Evolutionary conservation across 1,140 invertebrate genomes (phyloP), one percentile per base, ranked within the genome.

Genomic region (Lepidotrigona ventralis): DNA sequence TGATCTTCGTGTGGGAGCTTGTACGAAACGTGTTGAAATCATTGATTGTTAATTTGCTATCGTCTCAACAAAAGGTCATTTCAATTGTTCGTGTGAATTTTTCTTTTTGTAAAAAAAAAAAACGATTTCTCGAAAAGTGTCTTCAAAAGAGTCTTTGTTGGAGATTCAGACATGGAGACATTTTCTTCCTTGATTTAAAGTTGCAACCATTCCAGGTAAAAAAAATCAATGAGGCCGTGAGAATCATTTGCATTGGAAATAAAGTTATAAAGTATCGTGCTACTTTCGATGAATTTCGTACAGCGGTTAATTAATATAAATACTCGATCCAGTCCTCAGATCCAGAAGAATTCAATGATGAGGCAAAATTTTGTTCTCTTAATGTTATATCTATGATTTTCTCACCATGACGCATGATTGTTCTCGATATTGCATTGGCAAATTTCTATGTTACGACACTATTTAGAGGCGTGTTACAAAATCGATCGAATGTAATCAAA

Each of bases 221-320:
- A 33, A 78, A 21, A 33, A 58, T 15, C 21, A 64, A 53, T 19
- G 60, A 39, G 33, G n/a, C 17, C 26, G 23, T 11, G 3, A 29
- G 21, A n/a, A 33, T 75, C 63, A 54, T 79, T 70, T 79, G 46
- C 66, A 79, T 71, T 71, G 81, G 68, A 54, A 71, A 83, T 26
- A 9, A 54, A 21, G 6, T 63, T 17, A 54, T 78, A 72, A 69
- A 46, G 56, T 23, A 53, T 33, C 51, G 75, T 78, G 46, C 81
- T 68, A 83, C 74, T 79, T 83, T 71, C 73, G 23, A 66, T 39
- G 23, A 23, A 29, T 81, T 71, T 78, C 64, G 23, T 71, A 33
- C 5, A 51, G 8, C 11, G 8, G 51, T 29, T 63, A 53, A 73
- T 80, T 72, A 53, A 51, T 29, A 19, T 21, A 33, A 53, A 66